Evolutionary conservation across 2,113 vertebrate genomes (phyloP), one percentile per base, ranked within the genome.

Genomic region (Ageneiosus marmoratus): DNA sequence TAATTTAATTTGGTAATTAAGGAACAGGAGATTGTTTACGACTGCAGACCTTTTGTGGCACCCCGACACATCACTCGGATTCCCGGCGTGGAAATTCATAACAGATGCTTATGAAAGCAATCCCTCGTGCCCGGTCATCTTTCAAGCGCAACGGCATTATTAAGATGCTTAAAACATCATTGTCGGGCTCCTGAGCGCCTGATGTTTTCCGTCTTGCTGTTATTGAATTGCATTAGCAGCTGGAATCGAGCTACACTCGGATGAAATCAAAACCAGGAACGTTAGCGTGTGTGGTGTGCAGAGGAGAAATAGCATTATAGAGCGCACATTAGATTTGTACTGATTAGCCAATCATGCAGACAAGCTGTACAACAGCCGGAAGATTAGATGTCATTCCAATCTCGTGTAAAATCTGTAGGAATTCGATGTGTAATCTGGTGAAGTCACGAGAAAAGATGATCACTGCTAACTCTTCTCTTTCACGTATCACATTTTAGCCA

Each of bases 1-100:
- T 83, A 85, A 86, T 88, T 90, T 88, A 88, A 90, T 86, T 87
- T 86, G 85, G 86, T 87, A 87, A 88, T 89, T 87, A 90, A 84
- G 85, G 85, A 86, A 76, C 56, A 79, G 82, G 82, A 86, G 80
- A 86, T 86, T 86, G 85, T 86, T 85, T 86, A 84, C 80, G 85
- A 80, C 85, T 83, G 74, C 74, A 53, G 82, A 87, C 81, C 79
- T 60, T 76, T 50, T n/a, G 34, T 41, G 58, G 32, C 78, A 78
- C 79, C 77, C 65, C 58, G 74, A 29, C 77, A 29, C 70, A 34
- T 76, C 44, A 16, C 58, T 75, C 41, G 65, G 60, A 77, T 37
- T n/a, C 76, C 37, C 67, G 2, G 41, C 41, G 34, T 76, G 76
- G 41, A 84, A 70, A 79, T 80, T 67, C 80, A 80, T 56, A 84